Base-by-base conservation (phyloP, 2,797 vertebrate species). In the Hippopotamyrus pictus region DNA sequence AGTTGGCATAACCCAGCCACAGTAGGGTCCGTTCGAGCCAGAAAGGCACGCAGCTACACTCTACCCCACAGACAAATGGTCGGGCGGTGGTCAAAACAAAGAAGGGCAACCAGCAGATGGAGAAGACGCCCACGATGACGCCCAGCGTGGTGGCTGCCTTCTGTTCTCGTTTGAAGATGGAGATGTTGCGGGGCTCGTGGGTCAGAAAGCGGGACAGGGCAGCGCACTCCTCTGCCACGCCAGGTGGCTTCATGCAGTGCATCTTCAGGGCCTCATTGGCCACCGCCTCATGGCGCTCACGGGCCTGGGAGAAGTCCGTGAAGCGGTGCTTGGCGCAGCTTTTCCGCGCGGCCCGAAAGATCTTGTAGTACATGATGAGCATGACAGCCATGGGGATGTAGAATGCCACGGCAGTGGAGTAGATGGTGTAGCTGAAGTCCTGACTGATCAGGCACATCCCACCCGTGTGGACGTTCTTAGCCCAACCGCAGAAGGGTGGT, bases 341-440 rank as follows among this genome's bases (percentile, higher is more conserved):
- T 91, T 96, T 97, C 86, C 96, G 95, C n/a, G 96, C 96, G 0
- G 96, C 96, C 92, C 91, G 94, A 92, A 97, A 97, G 91, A 97
- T 97, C 93, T 97, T 97, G 93, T 97, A 97, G 93, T 97, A 97
- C 96, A 97, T 97, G 93, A 96, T 93, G 90, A 97, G 95, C 96
- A 97, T 97, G 90, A 97, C 96, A 90, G 96, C 94, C 96, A 96
- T 97, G 59, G 96, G 96, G 92, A 97, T 96, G 93, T 97, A 97
- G 94, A 97, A 96, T 93, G 96, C 96, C 92, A 96, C 95, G 0
- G 96, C 96, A 57, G 96, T 97, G 92, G 96, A 96, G 88, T 97
- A 97, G 93, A 97, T 96, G 92, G 96, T 97, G 93, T 97, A 97
- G 91, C 96, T 93, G 92, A 97, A 94, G 93, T 96, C 96, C 91